Evolutionary conservation across 2,888 invertebrate genomes (phyloP), one percentile per base, ranked within the genome.

Genomic region (Polydrusus tereticollis): DNA sequence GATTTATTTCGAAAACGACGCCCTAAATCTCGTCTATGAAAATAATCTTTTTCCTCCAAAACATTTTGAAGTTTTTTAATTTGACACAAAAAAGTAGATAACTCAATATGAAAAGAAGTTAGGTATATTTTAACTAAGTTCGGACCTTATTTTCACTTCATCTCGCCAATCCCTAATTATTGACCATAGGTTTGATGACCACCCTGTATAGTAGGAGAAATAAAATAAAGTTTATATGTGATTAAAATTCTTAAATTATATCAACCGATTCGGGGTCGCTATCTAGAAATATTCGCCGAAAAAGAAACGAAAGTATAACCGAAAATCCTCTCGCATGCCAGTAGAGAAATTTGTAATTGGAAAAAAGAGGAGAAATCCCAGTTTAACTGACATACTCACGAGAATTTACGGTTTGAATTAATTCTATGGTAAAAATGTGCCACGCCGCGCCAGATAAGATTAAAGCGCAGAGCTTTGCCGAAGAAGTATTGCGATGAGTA

Each of bases 371-470:
- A 16, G 14, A 62, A 62, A 47, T 62, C 62, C 47, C 45, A 47
- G 62, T 45, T 62, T 62, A 62, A 62, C 62, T 62, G 62, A 62
- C 62, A 62, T 62, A 62, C 62, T 47, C 62, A 62, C 45, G 45
- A 45, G 45, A 47, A 62, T 62, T 62, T 62, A 62, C 62, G 62
- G 18, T 62, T 62, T 47, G 62, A 62, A 62, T 62, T 62, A 62
- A 62, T 62, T 62, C 62, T 21, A 62, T 62, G 62, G 62, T 62
- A 62, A 62, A 62, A 62, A 62, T 62, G 62, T 41, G 62, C 62
- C 45, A 29, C 47, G 45, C 45, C 45, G 20, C 47, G 62, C 45
- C 43, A 29, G 62, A 62, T 45, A 43, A 62, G 45, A 62, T 62
- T 62, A 45, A 47, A 62, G 62, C 62, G 43, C 23, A 47, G 26